Conservation (phyloP, 2,113 vertebrate genomes). For the Campylorhamphus procurvoides region DNA sequence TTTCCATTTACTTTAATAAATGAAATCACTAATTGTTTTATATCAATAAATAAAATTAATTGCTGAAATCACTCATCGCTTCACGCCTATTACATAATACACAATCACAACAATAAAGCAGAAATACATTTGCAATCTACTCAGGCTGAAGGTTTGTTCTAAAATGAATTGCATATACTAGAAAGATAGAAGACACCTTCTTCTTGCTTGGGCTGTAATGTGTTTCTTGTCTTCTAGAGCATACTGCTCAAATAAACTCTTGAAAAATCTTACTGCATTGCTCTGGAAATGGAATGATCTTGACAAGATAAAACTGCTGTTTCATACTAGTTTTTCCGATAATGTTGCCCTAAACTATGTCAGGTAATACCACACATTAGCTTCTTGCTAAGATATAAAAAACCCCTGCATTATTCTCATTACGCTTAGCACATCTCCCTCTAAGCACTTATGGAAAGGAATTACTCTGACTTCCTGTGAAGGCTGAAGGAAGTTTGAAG, state of each 20-base stretch:
- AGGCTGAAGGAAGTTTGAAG: neutral
- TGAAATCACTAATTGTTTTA: too few relatives aligned
- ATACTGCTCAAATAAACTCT: conserved; percentile 20
- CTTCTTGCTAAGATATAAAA: conserved; percentile 25
- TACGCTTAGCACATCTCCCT: neutral
- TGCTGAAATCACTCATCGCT: too few relatives aligned
- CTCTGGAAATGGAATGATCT: conserved; percentile 36
- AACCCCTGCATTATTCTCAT: neutral
- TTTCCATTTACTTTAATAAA: too few relatives aligned
- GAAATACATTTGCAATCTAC: neutral
- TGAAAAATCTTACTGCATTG: conserved; percentile 37
- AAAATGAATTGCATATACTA: neutral
- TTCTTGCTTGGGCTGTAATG: neutral
- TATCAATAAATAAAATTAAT: too few relatives aligned
- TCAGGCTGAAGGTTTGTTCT: neutral
- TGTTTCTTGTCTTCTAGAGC: neutral
- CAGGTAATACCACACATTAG: neutral
- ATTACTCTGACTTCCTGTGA: neutral
- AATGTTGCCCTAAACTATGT: neutral
- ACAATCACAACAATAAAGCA: neutral
- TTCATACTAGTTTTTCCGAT: conserved; percentile 47
- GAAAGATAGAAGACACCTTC: rapidly evolving
- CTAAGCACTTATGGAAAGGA: neutral
- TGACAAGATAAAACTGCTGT: conserved; percentile 39
- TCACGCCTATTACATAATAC: too few relatives aligned